Percentiles rank a stretch among this genome's conserved stretches.
These are phyloP conservation scores for Resseliella maxima DNA, from an alignment of 2,888 invertebrate species.

Conservation along the genomic window DNA sequence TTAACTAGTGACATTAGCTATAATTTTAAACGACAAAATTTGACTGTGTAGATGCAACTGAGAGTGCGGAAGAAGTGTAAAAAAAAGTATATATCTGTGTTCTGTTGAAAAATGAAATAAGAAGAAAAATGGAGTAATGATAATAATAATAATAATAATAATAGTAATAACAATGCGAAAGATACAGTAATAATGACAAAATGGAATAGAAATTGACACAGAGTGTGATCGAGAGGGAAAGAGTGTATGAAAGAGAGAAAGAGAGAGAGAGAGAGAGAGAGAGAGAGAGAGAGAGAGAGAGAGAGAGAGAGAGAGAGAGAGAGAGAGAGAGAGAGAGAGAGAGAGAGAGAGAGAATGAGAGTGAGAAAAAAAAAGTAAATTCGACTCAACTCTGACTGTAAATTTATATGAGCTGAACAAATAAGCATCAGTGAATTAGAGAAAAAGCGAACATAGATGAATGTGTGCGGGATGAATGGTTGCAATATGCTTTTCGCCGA, in stretches of 20 bases:
- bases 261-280: too few relatives aligned
- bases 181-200: too few relatives aligned
- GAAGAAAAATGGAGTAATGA: slow-evolving; percentile 21
- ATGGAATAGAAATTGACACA: too few relatives aligned
- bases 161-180: neutral
- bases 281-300: too few relatives aligned
- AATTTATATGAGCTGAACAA: slow-evolving; percentile 31
- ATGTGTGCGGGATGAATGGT: neutral
- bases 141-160: neutral
- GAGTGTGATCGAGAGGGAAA: too few relatives aligned
- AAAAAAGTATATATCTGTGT: too few relatives aligned
- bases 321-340: too few relatives aligned
- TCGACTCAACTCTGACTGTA: neutral
- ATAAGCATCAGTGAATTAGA: neutral
- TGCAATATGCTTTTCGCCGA: neutral
- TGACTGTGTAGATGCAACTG: neutral
- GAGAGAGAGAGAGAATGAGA: too few relatives aligned
- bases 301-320: too few relatives aligned
- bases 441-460: neutral
- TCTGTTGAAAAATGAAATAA: neutral
- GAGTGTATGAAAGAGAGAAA: too few relatives aligned
- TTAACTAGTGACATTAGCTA: slow-evolving; percentile 8
- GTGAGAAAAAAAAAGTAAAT: neutral
- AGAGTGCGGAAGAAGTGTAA: neutral
- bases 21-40: neutral